Base-by-base conservation (phyloP, 2,888 invertebrate genomes). In the Brachyptera risi region DNA sequence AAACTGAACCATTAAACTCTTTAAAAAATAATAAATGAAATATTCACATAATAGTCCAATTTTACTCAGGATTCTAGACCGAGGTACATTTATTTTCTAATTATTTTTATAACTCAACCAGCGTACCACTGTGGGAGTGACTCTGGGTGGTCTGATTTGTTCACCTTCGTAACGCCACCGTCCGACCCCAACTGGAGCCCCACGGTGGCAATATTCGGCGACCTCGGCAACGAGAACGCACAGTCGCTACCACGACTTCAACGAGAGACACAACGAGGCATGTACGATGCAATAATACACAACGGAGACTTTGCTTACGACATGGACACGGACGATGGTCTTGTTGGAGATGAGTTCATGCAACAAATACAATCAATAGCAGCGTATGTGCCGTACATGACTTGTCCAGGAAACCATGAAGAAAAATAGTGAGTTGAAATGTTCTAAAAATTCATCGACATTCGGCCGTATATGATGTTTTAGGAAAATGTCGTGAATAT, bases 231-330 rank as follows among this genome's bases (percentile, higher is more conserved):
- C 73, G 86, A 85, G 67, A 96, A 96, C 76, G 93, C 95, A 1
- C 88, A 90, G 68, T 92, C 96, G 0, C 78, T 97, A 59, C 83
- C 88, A 0, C 82, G 90, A 65, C 76, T 98, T 5, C 93, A 95
- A 76, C 81, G 88, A 68, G 95, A 96, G 71, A 83, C 90, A 0
- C 87, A 93, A 70, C 78, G 82, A 42, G 88, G 85, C 9, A 75
- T 85, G 72, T 94, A 92, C 74, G 93, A 96, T 79, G 84, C 90
- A 60, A 83, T 93, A 59, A 80, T 96, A 58, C 96, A 96, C 77
- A 91, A 95, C 42, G 95, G 95, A 0, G 96, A 96, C 79, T 93
- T 96, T 77, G 96, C 95, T 0, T 96, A 96, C 75, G 92, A 96
- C 75, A 90, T 96, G 92, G 79, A 92, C 74, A 78, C 85, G 19